A percentile compares a stretch with the other conserved stretches of the same genome.
Conservation (phyloP, 2,888 invertebrate species). For the Bombyx huttoni region DNA sequence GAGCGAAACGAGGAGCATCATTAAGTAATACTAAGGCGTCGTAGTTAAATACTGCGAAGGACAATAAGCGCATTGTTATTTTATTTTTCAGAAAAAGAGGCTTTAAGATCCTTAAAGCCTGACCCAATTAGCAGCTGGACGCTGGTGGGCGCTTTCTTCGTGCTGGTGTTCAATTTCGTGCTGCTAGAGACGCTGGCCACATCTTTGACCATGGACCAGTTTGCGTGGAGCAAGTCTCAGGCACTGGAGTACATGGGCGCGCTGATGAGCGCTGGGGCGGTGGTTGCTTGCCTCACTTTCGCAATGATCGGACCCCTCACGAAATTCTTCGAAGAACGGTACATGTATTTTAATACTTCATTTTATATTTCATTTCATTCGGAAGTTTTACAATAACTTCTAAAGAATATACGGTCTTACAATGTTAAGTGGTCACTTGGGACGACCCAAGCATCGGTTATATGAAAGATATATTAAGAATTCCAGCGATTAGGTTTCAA, state of each 20-base stretch:
- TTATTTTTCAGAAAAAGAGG: conserved; percentile 75
- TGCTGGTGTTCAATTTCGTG: conserved; percentile 90
- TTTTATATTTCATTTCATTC: too few relatives aligned
- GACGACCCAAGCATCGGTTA: too few relatives aligned
- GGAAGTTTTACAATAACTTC: too few relatives aligned
- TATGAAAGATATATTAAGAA: too few relatives aligned
- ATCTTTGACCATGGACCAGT: conserved; percentile 90
- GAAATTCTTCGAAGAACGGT: conserved; percentile 80
- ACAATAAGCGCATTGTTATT: neutral
- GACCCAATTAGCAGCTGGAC: conserved; percentile 85
- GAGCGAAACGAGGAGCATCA: too few relatives aligned
- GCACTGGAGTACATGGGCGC: conserved; percentile 87
- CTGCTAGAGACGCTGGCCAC: conserved; percentile 89
- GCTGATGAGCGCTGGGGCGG: conserved; percentile 84
- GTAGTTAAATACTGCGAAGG: too few relatives aligned
- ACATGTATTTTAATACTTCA: conserved; percentile 9
- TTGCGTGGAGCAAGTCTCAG: conserved; percentile 85
- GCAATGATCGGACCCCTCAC: conserved; percentile 79
- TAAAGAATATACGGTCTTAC: too few relatives aligned
- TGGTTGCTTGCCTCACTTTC: conserved; percentile 83
- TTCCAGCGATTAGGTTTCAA: too few relatives aligned
- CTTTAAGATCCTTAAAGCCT: conserved; percentile 77
- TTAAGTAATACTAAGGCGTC: too few relatives aligned
- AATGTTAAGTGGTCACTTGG: too few relatives aligned
- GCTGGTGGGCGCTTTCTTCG: conserved; percentile 84